phyloP scores from a whole-genome alignment of 2,888 invertebrate species.

The Nephrotoma flavescens region DNA sequence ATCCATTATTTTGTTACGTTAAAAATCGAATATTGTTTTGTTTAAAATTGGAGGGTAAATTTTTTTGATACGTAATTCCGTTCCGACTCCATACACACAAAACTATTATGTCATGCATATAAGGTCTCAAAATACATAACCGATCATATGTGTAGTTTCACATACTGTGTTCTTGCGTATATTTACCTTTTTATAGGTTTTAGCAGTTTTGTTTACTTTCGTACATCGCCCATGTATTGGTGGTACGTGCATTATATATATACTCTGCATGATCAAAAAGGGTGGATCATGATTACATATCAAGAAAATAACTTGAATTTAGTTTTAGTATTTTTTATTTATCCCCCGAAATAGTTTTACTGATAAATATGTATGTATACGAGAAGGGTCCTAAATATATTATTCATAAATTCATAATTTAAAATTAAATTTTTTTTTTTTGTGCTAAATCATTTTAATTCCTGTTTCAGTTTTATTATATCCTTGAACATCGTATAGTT shows the following conservation, averaged over 20 bases:
- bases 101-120: neutral
- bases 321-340: neutral
- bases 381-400: neutral
- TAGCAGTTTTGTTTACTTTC: neutral
- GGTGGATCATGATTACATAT: neutral
- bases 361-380: neutral
- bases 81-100: conserved; percentile 41
- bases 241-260: neutral
- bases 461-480: neutral
- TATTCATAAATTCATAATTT: neutral
- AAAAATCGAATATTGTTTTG: neutral
- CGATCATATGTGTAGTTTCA: neutral
- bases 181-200: neutral
- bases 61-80: conserved; percentile 42
- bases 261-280: neutral
- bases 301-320: neutral
- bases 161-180: neutral
- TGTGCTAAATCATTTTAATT: neutral
- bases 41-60: neutral
- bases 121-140: neutral
- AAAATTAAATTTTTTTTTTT: neutral
- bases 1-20: neutral
- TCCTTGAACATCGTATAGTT: neutral
- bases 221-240: neutral
- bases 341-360: neutral